Base-by-base conservation (phyloP, 53 echinoderm and acorn worm species). In the Holothuria scabra region DNA sequence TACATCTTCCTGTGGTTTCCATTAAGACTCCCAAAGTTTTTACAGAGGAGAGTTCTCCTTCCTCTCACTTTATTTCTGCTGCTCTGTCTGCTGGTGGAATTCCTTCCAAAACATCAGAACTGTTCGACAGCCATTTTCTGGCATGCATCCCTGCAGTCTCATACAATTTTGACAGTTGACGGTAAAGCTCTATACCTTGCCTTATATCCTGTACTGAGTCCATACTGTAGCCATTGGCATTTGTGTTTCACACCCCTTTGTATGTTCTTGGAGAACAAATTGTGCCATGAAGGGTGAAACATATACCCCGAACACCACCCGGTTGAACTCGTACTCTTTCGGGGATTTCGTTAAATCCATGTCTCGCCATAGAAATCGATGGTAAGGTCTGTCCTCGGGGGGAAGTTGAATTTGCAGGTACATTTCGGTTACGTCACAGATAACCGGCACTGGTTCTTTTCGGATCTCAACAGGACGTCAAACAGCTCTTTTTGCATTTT, bases 21-120 rank as follows among this genome's bases (percentile, higher is more conserved):
- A 93, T 52, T n/a, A 87, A 85, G 11, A 90, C 76, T 1, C 93
- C 90, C 46, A 93, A 66, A 5, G 88, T 84, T 80, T 76, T 81
- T 32, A 90, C 85, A 1, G 90, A 16, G 0, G 90, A 81, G 8
- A 89, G 79, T 10, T 80, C 60, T 30, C 86, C 89, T 56, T 62
- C 48, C 11, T 80, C 38, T 60, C 3, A n/a, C n/a, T n/a, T n/a
- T n/a, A n/a, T 60, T 24, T 60, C 8, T 21, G 60, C 24, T 22
- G 60, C 60, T 60, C 60, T 60, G 8, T 60, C 60, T 24, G 21
- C 3, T 22, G 60, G 60, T 8, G 60, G 60, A 9, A 60, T 60
- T 24, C 8, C 60, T 60, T 4, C 60, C 5, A 60, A 7, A 93
- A n/a, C 87, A 32, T 93, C 76, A 24, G 81, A 26, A 13, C 86